Base-by-base conservation (phyloP, 2,113 vertebrate genomes). In the Pseudonaja textilis region DNA sequence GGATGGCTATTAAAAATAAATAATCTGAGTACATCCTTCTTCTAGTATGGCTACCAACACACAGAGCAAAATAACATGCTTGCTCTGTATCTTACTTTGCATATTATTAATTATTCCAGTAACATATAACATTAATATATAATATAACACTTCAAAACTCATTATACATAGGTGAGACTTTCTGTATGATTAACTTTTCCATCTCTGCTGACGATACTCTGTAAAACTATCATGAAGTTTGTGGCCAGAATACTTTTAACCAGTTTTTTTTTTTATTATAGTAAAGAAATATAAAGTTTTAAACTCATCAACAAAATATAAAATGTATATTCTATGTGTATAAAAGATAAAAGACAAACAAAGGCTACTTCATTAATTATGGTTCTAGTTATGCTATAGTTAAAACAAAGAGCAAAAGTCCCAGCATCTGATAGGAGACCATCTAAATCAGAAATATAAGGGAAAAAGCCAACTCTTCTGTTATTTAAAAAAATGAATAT, bases 141-240 rank as follows among this genome's bases (percentile, higher is more conserved):
- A 39, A 81, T 39, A 81, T 39, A 39, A 90, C 20, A 34, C 22
- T 61, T 64, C 22, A 64, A 86, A 93, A 93, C 14, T 57, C n/a
- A 86, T 87, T 39, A 52, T 34, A 50, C 91, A 56, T 89, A 74
- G 42, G 50, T 64, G 45, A 57, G n/a, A 14, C 55, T 90, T 90
- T 93, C 45, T 86, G 59, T 93, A 90, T n/a, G 14, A 89, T 54
- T 85, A 89, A 96, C 92, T 94, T 69, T 94, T 93, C 91, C 95
- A 88, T 91, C 91, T 94, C 87, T 29, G 91, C 92, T 93, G 87
- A 93, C 86, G 55, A 90, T 90, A 90, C 54, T 87, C 29, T 64
- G 16, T 16, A 89, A 91, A 47, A 29, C 59, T 91, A 61, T 69
- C 57, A 50, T 92, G 90, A 93, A 89, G 87, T 91, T 93, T 57